Base-by-base conservation (phyloP, 2,888 invertebrate genomes). In the Poecilus cupreus region DNA sequence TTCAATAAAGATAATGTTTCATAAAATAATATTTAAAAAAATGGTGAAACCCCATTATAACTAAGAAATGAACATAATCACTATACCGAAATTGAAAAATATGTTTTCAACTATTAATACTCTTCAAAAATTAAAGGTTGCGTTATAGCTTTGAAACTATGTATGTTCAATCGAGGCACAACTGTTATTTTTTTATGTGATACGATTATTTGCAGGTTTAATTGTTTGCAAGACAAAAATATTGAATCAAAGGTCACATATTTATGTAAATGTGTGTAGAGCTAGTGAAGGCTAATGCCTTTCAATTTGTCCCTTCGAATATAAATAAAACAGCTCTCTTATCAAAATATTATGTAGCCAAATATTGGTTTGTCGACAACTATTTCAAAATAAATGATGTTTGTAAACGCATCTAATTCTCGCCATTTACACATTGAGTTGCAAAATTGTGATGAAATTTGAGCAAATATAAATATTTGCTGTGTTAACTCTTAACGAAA, bases 381-480 rank as follows among this genome's bases (percentile, higher is more conserved):
- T n/a, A 43, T 43, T 43, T 43, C 13, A 1, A 43, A 43, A 43
- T 11, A 11, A 13, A 11, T 43, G 10, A n/a, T 43, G 43, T 43
- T 43, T 43, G 1, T n/a, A 2, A 43, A 43, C 43, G n/a, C 43
- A 43, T 43, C 43, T 43, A 43, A 43, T 43, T 43, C 4, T 43
- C 43, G 43, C n/a, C n/a, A 43, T 43, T 43, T 2, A 43, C 43
- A 43, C 43, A 2, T 11, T n/a, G n/a, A 13, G n/a, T 43, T 43
- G 43, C 60, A 60, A 26, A 60, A 60, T 10, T 6, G 60, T 60
- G 60, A 13, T 13, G 60, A 60, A 60, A 57, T 57, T 57, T 57
- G 22, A 57, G 57, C 24, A 57, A 57, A 60, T 60, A 60, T 26
- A 60, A 60, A 60, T 60, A 60, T 60, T 60, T 60, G n/a, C 24